These are phyloP conservation scores for Poecilobothrus nobilitatus DNA, from an alignment of 2,888 invertebrate genomes.

Conservation along the genomic window DNA sequence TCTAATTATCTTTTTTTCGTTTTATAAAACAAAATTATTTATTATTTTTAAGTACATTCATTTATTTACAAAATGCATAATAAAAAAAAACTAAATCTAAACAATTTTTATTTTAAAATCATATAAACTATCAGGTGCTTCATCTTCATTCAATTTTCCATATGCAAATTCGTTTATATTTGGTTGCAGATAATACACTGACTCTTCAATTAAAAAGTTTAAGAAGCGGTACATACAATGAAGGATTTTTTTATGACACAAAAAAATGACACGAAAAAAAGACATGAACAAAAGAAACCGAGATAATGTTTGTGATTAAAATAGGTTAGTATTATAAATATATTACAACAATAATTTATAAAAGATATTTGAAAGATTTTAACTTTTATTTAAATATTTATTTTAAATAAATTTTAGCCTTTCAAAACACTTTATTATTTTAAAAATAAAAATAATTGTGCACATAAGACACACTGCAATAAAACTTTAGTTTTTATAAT, in stretches of 20 bases:
- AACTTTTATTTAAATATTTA: too few species aligned
- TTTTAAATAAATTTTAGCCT: not conserved
- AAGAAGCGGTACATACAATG: constrained; percentile 16
- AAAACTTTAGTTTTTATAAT: not conserved
- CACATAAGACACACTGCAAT: not conserved
- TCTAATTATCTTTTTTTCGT: too few species aligned
- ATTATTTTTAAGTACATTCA: not conserved
- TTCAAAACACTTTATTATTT: not conserved
- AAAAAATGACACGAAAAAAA: constrained; percentile 16
- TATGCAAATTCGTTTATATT: constrained; percentile 40
- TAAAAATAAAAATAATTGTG: not conserved
- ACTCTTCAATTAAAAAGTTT: constrained; percentile 26
- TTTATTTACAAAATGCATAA: not conserved
- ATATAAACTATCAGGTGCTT: constrained; percentile 39
- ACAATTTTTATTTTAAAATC: constrained; percentile 45
- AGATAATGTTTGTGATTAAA: constrained; percentile 7
- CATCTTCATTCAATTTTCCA: constrained; percentile 36
- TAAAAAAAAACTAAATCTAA: constrained; percentile 23
- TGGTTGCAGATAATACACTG: constrained; percentile 37
- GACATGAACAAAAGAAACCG: constrained; percentile 22
- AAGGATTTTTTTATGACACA: constrained; percentile 16
- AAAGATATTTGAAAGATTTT: not conserved
- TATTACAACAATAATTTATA: not conserved
- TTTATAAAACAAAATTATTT: not conserved
- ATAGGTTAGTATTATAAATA: not conserved